Percentiles rank a stretch among this genome's conserved stretches.
Evolutionary conservation across 2,797 vertebrate species (phyloP).

Genomic region (Denticeps clupeoides): DNA sequence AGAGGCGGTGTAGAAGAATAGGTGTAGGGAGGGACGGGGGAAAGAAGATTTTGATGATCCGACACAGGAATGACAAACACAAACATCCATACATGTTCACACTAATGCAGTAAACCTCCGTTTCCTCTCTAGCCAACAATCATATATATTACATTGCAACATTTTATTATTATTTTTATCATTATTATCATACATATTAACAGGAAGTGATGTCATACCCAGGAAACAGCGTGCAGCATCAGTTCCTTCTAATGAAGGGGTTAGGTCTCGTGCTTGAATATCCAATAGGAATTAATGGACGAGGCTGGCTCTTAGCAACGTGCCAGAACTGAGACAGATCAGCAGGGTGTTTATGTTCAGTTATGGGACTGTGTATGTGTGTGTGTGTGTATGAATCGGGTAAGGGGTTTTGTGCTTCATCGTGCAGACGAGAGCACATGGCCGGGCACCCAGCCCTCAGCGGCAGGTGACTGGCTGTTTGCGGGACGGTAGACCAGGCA

Average conservation of each 20-base stretch:
- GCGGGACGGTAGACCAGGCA: conserved; percentile 90
- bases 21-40: too few relatives aligned
- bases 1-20: too few relatives aligned
- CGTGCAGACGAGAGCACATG: conserved; percentile 69
- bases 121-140: conserved; percentile 39
- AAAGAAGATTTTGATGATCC: conserved; percentile 38
- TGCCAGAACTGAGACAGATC: conserved; percentile 54
- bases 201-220: conserved; percentile 30
- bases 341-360: conserved; percentile 62
- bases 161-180: conserved; percentile 37
- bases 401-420: conserved; percentile 5
- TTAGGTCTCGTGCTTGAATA: too few relatives aligned
- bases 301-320: conserved; percentile 35
- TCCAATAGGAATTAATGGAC: too few relatives aligned
- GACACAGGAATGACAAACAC: conserved; percentile 39
- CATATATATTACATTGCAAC: conserved; percentile 25
- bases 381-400: not conserved
- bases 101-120: conserved; percentile 34
- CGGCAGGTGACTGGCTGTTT: conserved; percentile 81
- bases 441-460: conserved; percentile 95
- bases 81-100: conserved; percentile 44
- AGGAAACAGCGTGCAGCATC: conserved; percentile 4
- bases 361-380: too few relatives aligned
- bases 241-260: too few relatives aligned
- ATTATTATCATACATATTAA: conserved; percentile 54